Conservation (phyloP, 1,140 invertebrate genomes). For the Drosophila sp. region DNA sequence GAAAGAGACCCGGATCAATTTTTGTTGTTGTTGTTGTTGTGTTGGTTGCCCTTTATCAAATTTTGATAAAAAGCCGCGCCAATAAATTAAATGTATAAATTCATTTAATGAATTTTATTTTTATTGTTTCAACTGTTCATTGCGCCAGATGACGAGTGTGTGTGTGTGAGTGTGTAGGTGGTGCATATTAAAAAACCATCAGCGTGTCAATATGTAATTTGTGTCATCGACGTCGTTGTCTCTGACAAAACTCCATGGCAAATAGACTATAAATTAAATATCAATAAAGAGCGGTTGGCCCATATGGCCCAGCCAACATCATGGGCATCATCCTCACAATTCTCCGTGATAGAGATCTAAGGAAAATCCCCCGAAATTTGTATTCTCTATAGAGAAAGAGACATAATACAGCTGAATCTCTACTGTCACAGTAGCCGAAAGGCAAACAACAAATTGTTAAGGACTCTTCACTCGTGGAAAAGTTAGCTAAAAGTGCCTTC, state of each 20-base stretch:
- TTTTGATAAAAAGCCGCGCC: slow-evolving; percentile 73
- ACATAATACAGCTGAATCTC: slow-evolving; percentile 22
- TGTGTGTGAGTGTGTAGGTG: slow-evolving; percentile 32
- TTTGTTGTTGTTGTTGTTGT: slow-evolving; percentile 14
- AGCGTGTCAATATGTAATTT: slow-evolving; percentile 81
- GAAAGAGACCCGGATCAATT: slow-evolving; percentile 27
- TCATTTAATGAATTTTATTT: slow-evolving; percentile 77
- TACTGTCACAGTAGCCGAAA: slow-evolving; percentile 36
- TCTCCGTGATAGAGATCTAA: slow-evolving; percentile 31
- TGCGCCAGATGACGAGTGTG: slow-evolving; percentile 45
- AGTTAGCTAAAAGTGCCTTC: slow-evolving; percentile 63
- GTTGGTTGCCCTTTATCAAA: slow-evolving; percentile 59
- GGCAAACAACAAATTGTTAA: slow-evolving; percentile 48
- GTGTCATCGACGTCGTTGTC: slow-evolving; percentile 53
- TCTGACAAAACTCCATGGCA: slow-evolving; percentile 28
- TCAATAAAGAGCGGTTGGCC: slow-evolving; percentile 56
- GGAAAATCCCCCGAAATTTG: slow-evolving; percentile 39
- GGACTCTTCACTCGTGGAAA: slow-evolving; percentile 56
- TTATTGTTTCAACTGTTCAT: slow-evolving; percentile 61
- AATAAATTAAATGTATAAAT: slow-evolving; percentile 82
- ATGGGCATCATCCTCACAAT: slow-evolving; percentile 13
- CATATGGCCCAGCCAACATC: slow-evolving; percentile 22
- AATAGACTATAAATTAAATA: slow-evolving; percentile 80
- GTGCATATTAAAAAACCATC: slow-evolving; percentile 80
- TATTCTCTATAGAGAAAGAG: slow-evolving; percentile 17